Percentiles rank a stretch among this genome's conserved stretches.
Conservation (phyloP, 1,140 invertebrate genomes). For the Teleogryllus occipitalis region DNA sequence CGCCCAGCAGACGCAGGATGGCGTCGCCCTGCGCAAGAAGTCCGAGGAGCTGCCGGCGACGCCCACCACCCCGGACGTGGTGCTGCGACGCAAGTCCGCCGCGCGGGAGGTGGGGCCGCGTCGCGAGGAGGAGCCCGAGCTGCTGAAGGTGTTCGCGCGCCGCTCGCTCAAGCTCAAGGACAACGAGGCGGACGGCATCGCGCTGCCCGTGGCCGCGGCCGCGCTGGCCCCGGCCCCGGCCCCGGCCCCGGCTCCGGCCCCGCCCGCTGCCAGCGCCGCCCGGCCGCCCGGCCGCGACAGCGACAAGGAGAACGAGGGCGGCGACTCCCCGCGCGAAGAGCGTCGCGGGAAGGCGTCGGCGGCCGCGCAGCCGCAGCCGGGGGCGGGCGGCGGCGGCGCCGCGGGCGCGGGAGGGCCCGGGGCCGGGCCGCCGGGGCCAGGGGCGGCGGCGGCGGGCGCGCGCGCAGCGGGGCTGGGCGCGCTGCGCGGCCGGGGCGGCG, state of each 20-base stretch:
- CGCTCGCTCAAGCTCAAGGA: constrained; percentile 67
- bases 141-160: constrained; percentile 71
- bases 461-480: constrained; percentile 16
- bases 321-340: constrained; percentile 35
- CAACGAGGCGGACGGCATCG: constrained; percentile 46
- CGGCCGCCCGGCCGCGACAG: constrained; percentile 40
- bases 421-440: not conserved
- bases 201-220: constrained; percentile 41
- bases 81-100: constrained; percentile 16
- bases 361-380: constrained; percentile 28
- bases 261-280: constrained; percentile 25
- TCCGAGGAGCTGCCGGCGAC: not conserved
- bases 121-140: constrained; percentile 60
- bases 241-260: constrained; percentile 25
- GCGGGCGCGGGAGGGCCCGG: not conserved
- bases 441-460: not conserved
- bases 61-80: constrained; percentile 8
- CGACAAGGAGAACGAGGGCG: constrained; percentile 56
- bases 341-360: constrained; percentile 28
- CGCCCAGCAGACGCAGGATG: not conserved
- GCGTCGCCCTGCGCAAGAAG: not conserved
- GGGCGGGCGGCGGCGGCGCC: no score
- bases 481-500: constrained; percentile 20
- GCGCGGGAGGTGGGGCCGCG: constrained; percentile 20
- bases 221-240: constrained; percentile 30